Evolutionary conservation across 2,888 invertebrate species (phyloP).

Genomic region (Diarsia brunnea): DNA sequence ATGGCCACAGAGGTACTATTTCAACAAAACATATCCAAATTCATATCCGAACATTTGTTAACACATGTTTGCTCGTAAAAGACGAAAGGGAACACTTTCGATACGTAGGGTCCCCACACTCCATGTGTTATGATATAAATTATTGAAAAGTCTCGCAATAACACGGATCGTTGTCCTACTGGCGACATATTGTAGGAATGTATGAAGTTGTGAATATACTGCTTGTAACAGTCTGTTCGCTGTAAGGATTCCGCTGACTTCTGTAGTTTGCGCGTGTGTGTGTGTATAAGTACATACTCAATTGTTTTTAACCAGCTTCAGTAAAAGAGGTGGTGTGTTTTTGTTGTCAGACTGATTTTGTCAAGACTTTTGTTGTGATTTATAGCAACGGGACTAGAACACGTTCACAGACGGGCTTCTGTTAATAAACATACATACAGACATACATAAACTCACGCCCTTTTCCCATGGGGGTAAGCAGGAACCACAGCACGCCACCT

Average conservation of each 20-base stretch:
- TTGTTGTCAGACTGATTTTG: neutral
- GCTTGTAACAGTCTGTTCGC: conserved; percentile 65
- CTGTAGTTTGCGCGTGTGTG: conserved; percentile 12
- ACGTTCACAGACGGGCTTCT: no score
- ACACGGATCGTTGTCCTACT: conserved; percentile 72
- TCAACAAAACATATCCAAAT: conserved; percentile 30
- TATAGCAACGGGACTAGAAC: no score
- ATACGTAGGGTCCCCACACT: conserved; percentile 61
- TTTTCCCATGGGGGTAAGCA: no score
- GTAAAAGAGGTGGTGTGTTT: neutral
- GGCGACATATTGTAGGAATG: conserved; percentile 84
- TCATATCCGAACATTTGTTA: conserved; percentile 61
- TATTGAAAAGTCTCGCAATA: conserved; percentile 87
- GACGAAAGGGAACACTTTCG: conserved; percentile 50
- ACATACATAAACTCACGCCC: no score
- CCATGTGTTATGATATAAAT: conserved; percentile 83
- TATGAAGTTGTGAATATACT: conserved; percentile 85
- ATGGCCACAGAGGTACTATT: neutral
- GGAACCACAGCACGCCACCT: no score
- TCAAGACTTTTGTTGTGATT: no score
- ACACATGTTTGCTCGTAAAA: conserved; percentile 62
- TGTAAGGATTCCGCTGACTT: conserved; percentile 36
- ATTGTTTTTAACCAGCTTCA: conserved; percentile 14
- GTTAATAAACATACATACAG: no score
- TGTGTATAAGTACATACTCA: conserved; percentile 13